Base-by-base conservation (phyloP, 2,797 vertebrate genomes). In the Hemibagrus guttatus region DNA sequence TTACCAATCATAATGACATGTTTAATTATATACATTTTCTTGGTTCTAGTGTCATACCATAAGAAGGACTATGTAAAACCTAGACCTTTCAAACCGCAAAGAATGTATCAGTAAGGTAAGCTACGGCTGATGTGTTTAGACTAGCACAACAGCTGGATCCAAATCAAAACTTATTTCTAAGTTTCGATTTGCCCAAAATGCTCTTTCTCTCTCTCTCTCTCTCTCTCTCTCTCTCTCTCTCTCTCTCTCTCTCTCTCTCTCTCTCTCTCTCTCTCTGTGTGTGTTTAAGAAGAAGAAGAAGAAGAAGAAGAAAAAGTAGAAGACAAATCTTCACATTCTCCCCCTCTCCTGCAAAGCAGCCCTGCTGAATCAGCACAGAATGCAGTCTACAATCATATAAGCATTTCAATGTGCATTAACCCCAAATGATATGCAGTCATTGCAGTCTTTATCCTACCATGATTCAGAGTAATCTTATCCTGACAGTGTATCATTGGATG, bases 331-430 rank as follows among this genome's bases (percentile, higher is more conserved):
- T 46, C 1, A 46, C 79, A 42, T 54, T 28, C 28, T 78, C 17
- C 19, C 26, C 52, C 2, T 1, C 12, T 58, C 54, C 54, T 78
- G 75, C 28, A 81, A 46, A 7, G 61, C 42, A 46, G 39, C 39
- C 8, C n/a, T 54, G 59, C 74, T 85, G 84, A 80, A 46, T 86
- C n/a, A 63, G 39, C 79, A 64, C 28, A 75, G 31, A 58, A 35
- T 59, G 11, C 54, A 78, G 9, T 23, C 6, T 23, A 56, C 28
- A 54, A 59, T 64, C 19, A 74, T 39, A 75, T 39, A 28, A 83
- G 28, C 28, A 26, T 87, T 46, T 64, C 19, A 42, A 76, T 59
- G 68, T 64, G 49, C 42, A 35, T 78, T 58, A n/a, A 78, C 28
- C 11, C 28, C 28, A 42, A 56, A 23, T 26, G 19, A 69, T 78